phyloP scores from a whole-genome alignment of 2,888 invertebrate species.

The Stegana nigrithorax region DNA sequence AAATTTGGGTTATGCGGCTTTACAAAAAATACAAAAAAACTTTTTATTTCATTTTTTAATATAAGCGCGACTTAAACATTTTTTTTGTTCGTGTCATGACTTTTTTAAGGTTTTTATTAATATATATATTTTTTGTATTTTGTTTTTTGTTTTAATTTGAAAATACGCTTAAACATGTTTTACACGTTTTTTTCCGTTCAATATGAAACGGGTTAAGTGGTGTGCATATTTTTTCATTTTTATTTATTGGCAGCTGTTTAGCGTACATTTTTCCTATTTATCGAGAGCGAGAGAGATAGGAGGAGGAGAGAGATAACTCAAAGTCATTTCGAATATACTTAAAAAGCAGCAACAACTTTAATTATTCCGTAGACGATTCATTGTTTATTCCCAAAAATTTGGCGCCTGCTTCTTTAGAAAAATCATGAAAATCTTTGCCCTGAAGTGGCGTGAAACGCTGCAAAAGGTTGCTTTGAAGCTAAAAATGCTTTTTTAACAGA shows the following conservation, averaged over 20 bases:
- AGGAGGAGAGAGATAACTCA: neutral
- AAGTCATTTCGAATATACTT: neutral
- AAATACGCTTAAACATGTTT: constrained; percentile 18
- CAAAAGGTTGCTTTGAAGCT: neutral
- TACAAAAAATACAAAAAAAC: no score
- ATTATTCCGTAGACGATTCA: neutral
- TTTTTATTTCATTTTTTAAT: neutral
- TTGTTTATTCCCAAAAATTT: constrained; percentile 6
- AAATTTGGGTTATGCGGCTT: constrained; percentile 3
- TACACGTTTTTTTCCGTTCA: constrained; percentile 19
- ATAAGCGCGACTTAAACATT: neutral
- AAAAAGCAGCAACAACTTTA: neutral
- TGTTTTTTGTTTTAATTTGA: constrained; percentile 12
- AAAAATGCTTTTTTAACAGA: neutral
- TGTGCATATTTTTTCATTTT: constrained; percentile 16
- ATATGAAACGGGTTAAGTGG: constrained; percentile 20
- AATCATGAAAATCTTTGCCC: neutral
- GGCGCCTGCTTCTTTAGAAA: neutral
- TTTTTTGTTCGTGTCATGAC: neutral
- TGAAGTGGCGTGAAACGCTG: no score
- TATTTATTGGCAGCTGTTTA: constrained; percentile 8
- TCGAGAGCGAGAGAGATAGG: neutral
- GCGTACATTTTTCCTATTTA: constrained; percentile 1
- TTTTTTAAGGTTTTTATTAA: neutral
- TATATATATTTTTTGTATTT: constrained; percentile 3